These are phyloP conservation scores for Onychomys torridus DNA, from an alignment of 2,797 vertebrate species.

Conservation along the genomic window DNA sequence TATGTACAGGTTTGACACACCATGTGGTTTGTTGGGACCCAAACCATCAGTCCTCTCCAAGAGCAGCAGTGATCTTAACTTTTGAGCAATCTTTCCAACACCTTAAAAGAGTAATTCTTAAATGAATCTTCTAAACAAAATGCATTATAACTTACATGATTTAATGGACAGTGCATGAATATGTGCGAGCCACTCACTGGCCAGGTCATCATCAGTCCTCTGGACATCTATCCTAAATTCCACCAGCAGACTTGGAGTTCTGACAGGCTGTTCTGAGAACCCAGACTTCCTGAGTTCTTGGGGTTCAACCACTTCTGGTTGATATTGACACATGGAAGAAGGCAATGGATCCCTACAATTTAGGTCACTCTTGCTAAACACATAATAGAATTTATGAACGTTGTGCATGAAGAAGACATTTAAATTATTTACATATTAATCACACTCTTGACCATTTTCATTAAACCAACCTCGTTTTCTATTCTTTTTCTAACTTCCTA, in stretches of 20 bases:
- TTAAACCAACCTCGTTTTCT: neutral
- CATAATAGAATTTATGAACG: neutral
- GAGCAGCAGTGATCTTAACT: neutral
- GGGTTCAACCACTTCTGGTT: neutral
- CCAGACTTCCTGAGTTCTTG: neutral
- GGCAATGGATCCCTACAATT: neutral
- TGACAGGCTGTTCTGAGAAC: neutral
- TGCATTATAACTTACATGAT: neutral
- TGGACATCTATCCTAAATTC: no score
- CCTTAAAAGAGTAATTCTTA: neutral
- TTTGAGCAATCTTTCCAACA: neutral
- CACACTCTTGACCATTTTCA: neutral
- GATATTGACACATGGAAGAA: neutral
- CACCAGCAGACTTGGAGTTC: neutral
- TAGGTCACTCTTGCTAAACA: slow-evolving; percentile 1
- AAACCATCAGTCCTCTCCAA: neutral
- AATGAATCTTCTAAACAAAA: neutral
- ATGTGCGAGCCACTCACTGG: neutral
- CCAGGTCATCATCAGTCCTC: neutral
- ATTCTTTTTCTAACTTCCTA: neutral
- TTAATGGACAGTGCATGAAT: neutral
- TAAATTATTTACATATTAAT: slow-evolving; percentile 13
- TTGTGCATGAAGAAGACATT: neutral
- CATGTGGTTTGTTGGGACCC: neutral
- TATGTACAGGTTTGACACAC: neutral